A percentile compares a stretch with the other conserved stretches of the same genome.
Conservation (phyloP, 2,113 vertebrate species). For the Lucifuga dentata region DNA sequence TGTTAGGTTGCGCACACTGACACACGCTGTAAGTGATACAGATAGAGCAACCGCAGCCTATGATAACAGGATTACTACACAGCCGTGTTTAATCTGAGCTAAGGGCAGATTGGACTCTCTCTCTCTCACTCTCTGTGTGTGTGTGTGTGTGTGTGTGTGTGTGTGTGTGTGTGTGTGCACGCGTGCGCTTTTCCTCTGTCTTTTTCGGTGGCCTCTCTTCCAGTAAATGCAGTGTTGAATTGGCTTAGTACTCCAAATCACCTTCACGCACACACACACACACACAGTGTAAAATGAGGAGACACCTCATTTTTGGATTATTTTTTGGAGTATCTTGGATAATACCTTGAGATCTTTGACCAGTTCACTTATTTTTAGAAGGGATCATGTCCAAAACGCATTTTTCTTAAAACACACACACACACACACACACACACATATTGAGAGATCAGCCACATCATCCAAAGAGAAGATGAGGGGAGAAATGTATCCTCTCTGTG, state of each 20-base stretch:
- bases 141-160: slow-evolving; percentile 12
- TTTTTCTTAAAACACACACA: slow-evolving; percentile 20
- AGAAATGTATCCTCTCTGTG: slow-evolving; percentile 50
- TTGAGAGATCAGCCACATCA: slow-evolving; percentile 17
- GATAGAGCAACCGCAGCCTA: slow-evolving; percentile 56
- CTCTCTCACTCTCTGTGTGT: not conserved
- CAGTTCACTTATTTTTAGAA: slow-evolving; percentile 74
- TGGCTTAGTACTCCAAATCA: slow-evolving; percentile 38
- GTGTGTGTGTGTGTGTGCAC: slow-evolving; percentile 16
- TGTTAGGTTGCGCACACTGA: slow-evolving; percentile 5
- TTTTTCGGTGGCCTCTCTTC: slow-evolving; percentile 72
- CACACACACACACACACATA: slow-evolving; percentile 3
- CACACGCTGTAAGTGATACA: slow-evolving; percentile 53
- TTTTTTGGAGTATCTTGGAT: too few species aligned
- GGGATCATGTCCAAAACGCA: slow-evolving; percentile 46
- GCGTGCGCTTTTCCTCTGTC: slow-evolving; percentile 32
- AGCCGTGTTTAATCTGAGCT: slow-evolving; percentile 58
- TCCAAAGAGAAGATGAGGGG: slow-evolving; percentile 61
- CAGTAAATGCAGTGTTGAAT: slow-evolving; percentile 59
- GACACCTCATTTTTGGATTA: slow-evolving; percentile 52
- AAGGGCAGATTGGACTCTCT: too few species aligned
- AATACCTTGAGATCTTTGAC: slow-evolving; percentile 62
- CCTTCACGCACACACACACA: slow-evolving; percentile 29
- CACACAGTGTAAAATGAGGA: slow-evolving; percentile 10
- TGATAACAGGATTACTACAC: slow-evolving; percentile 69